These are phyloP conservation scores for Ophioderma brevispina DNA, from an alignment of 35 echinoderm and acorn worm species.

Conservation along the genomic window DNA sequence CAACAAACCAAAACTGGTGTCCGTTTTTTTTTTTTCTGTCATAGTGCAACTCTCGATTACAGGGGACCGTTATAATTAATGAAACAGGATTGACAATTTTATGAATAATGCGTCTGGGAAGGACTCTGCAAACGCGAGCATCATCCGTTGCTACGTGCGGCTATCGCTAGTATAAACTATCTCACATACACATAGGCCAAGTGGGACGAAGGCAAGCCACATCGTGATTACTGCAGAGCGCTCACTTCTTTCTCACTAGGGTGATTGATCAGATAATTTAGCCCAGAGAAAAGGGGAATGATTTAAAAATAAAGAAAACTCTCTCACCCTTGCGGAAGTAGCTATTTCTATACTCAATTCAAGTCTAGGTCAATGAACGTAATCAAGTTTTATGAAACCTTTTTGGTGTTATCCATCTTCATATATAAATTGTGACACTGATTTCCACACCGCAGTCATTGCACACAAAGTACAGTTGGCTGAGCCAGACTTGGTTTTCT, in stretches of 20 bases:
- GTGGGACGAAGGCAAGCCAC: too few relatives aligned
- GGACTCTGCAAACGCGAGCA: too few relatives aligned
- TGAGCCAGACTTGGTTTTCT: neutral
- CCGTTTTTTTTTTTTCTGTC: too few relatives aligned
- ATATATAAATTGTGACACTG: neutral
- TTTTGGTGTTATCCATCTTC: neutral
- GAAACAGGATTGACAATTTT: too few relatives aligned
- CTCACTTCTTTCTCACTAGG: neutral
- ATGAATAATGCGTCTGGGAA: too few relatives aligned
- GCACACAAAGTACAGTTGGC: neutral
- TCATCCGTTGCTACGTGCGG: too few relatives aligned
- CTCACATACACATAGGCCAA: too few relatives aligned
- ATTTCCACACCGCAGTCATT: neutral
- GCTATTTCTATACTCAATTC: neutral
- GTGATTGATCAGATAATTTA: slow-evolving; percentile 7
- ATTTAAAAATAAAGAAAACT: slow-evolving; percentile 12
- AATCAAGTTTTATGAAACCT: neutral
- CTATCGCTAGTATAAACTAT: too few relatives aligned
- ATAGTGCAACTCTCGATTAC: too few relatives aligned
- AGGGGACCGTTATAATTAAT: too few relatives aligned
- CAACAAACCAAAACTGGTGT: too few relatives aligned
- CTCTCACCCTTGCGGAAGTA: neutral
- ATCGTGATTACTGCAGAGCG: too few relatives aligned
- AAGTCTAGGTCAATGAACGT: slow-evolving; percentile 10
- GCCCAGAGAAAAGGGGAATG: neutral